Evolutionary conservation across 1,140 invertebrate genomes (phyloP).

Genomic region (Ips nitidus): DNA sequence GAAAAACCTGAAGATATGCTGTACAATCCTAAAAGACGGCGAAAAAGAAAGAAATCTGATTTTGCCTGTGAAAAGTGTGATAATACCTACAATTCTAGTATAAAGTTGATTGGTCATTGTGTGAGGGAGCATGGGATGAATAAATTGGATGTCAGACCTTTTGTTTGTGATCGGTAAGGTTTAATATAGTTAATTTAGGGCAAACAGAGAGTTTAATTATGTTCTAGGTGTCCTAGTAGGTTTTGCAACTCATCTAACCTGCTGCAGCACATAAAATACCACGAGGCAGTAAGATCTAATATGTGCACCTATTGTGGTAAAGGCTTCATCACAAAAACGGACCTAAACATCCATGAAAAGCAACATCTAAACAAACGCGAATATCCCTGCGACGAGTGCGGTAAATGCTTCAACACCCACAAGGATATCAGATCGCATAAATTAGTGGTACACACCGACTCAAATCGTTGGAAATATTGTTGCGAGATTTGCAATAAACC

Average conservation of each 20-base stretch:
- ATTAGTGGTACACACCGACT: conserved; percentile 41
- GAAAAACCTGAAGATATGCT: conserved; percentile 11
- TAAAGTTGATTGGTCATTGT: conserved; percentile 48
- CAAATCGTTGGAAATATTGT: conserved; percentile 41
- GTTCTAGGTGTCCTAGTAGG: conserved; percentile 31
- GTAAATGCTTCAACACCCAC: conserved; percentile 57
- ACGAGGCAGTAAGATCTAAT: conserved; percentile 42
- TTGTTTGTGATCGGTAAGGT: conserved; percentile 49
- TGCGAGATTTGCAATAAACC: conserved; percentile 48
- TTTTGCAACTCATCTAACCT: conserved; percentile 39
- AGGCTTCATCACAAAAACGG: conserved; percentile 60
- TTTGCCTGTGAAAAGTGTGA: conserved; percentile 42
- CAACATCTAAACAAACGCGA: conserved; percentile 69
- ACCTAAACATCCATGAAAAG: conserved; percentile 56
- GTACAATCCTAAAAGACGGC: conserved; percentile 11
- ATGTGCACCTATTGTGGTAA: conserved; percentile 60
- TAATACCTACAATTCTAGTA: conserved; percentile 32
- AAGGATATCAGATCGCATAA: conserved; percentile 44
- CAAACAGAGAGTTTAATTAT: background rate
- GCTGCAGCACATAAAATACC: conserved; percentile 42
- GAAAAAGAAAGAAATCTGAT: conserved; percentile 18
- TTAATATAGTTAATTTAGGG: background rate
- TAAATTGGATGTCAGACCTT: conserved; percentile 56
- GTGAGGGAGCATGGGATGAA: conserved; percentile 56
- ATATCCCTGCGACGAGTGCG: conserved; percentile 68